Evolutionary conservation across 2,113 vertebrate genomes (phyloP).

Genomic region (Albula glossodonta): DNA sequence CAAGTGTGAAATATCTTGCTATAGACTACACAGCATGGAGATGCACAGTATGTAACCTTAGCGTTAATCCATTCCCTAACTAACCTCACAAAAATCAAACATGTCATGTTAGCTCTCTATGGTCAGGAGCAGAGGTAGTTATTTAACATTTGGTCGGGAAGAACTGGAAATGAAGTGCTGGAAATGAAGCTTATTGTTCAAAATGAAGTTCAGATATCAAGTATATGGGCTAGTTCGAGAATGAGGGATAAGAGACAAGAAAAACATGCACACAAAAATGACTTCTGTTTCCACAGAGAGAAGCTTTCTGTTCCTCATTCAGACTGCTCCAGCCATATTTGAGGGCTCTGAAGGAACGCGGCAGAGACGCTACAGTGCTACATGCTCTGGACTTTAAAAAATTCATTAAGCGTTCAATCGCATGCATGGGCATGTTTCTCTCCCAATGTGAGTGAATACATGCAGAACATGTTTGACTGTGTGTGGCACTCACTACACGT

Average conservation of each 20-base stretch:
- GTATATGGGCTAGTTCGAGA: not conserved
- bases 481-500: not conserved
- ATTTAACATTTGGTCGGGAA: not conserved
- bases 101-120: not conserved
- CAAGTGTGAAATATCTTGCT: too few species aligned
- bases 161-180: not conserved
- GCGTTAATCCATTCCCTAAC: too few species aligned
- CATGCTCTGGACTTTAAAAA: not conserved
- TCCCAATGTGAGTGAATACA: too few species aligned
- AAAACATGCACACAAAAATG: too few species aligned
- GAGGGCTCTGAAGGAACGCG: not conserved
- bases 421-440: not conserved
- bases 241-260: not conserved
- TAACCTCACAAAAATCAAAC: too few species aligned
- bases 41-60: too few species aligned
- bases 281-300: too few species aligned
- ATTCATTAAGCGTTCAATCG: not conserved
- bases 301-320: not conserved
- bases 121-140: not conserved
- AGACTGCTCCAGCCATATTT: not conserved
- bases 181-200: not conserved
- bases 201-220: not conserved
- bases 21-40: too few species aligned
- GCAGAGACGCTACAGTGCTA: not conserved
- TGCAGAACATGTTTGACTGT: not conserved